Evolutionary conservation across 2,797 vertebrate genomes (phyloP).

Genomic region (Silurus lanzhouensis): DNA sequence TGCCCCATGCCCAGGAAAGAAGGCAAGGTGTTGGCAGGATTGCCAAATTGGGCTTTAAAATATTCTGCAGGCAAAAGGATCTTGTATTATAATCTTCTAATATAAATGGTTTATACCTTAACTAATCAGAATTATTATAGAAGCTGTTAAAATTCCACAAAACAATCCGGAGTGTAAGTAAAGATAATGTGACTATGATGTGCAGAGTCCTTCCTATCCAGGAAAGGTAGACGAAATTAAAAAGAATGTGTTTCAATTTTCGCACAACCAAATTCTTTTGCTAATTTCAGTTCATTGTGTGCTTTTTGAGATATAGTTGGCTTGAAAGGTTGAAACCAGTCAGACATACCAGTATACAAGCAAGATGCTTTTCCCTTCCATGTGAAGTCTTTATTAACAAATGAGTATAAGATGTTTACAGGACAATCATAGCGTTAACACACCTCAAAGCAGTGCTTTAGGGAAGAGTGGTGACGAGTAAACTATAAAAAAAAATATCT

Average conservation of each 20-base stretch:
- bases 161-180: not conserved
- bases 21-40: not conserved
- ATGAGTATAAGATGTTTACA: not conserved
- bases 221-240: not conserved
- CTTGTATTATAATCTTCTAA: not conserved
- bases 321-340: not conserved
- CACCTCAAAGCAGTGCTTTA: not conserved
- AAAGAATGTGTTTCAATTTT: not conserved
- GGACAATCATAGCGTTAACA: not conserved
- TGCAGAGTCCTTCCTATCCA: not conserved
- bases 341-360: too few species aligned
- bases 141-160: not conserved
- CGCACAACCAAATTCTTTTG: not conserved
- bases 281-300: not conserved
- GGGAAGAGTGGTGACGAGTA: not conserved
- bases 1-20: not conserved
- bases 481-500: too few species aligned
- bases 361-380: conserved; percentile 1
- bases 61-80: not conserved
- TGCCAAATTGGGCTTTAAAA: not conserved
- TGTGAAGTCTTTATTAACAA: not conserved
- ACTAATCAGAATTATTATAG: not conserved
- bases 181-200: not conserved
- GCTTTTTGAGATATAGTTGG: not conserved
- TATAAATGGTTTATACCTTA: too few species aligned